Conservation (phyloP, 2,113 vertebrate species). For the Hepsetus odoe region DNA sequence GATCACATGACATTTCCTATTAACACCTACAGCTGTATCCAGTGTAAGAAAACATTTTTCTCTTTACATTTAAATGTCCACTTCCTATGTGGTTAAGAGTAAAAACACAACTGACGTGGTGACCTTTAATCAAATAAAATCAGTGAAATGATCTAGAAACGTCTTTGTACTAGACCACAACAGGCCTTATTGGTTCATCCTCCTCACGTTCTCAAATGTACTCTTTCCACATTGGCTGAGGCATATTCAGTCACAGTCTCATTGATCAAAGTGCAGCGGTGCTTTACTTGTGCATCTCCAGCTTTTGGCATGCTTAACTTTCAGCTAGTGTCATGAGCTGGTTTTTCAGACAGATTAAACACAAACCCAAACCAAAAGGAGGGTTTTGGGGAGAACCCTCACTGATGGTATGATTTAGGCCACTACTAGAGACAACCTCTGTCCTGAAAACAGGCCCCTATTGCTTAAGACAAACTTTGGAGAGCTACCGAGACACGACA, state of each 20-base stretch:
- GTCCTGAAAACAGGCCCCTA: conserved; percentile 38
- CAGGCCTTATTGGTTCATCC: neutral
- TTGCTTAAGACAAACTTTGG: conserved; percentile 48
- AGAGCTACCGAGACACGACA: conserved; percentile 27
- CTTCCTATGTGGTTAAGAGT: neutral
- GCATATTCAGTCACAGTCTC: conserved; percentile 18
- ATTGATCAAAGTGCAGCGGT: conserved; percentile 69
- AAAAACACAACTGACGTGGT: neutral
- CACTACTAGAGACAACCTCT: neutral
- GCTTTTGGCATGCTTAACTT: conserved; percentile 51
- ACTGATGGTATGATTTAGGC: neutral
- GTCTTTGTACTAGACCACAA: neutral
- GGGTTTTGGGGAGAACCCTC: conserved; percentile 1
- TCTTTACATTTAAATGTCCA: neutral
- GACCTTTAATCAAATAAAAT: neutral
- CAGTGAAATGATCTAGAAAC: neutral
- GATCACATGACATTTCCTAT: neutral
- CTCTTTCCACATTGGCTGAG: neutral
- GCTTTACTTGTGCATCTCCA: conserved; percentile 48
- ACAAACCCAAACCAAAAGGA: neutral
- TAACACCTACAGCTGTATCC: neutral
- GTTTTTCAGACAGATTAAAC: conserved; percentile 2
- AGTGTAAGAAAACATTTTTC: neutral
- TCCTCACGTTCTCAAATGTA: neutral
- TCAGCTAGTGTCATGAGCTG: conserved; percentile 8